phyloP scores from a whole-genome alignment of 2,888 invertebrate species.

The Aradus depressus region DNA sequence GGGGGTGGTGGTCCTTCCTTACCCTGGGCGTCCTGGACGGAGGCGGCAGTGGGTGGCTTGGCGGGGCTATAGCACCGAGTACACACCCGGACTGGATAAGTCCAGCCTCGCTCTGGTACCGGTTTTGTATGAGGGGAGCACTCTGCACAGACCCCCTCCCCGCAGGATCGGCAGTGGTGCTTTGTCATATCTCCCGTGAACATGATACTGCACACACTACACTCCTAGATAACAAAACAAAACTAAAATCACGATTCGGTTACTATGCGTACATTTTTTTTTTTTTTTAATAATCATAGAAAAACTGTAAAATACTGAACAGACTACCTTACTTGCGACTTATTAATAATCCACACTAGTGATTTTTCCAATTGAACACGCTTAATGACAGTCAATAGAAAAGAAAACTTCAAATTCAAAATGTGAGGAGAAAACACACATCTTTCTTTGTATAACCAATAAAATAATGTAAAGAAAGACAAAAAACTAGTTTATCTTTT shows the following conservation, averaged over 20 bases:
- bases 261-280: background rate
- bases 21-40: background rate
- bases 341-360: too few relatives aligned
- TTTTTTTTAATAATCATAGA: too few relatives aligned
- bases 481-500: too few relatives aligned
- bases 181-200: slow-evolving; percentile 48
- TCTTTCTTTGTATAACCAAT: too few relatives aligned
- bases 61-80: slow-evolving; percentile 46
- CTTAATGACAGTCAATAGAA: too few relatives aligned
- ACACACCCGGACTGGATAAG: slow-evolving; percentile 59
- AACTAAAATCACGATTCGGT: background rate
- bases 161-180: slow-evolving; percentile 68
- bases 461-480: too few relatives aligned
- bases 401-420: too few relatives aligned
- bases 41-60: background rate
- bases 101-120: slow-evolving; percentile 64
- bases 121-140: slow-evolving; percentile 56
- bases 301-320: too few relatives aligned
- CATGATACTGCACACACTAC: slow-evolving; percentile 49
- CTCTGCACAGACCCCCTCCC: slow-evolving; percentile 63
- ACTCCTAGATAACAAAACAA: slow-evolving; percentile 41
- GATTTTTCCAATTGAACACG: too few relatives aligned
- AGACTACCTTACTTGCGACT: too few relatives aligned
- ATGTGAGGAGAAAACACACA: too few relatives aligned
- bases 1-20: slow-evolving; percentile 4